Base-by-base conservation (phyloP, 2,113 vertebrate species). In the Condylura cristata region DNA sequence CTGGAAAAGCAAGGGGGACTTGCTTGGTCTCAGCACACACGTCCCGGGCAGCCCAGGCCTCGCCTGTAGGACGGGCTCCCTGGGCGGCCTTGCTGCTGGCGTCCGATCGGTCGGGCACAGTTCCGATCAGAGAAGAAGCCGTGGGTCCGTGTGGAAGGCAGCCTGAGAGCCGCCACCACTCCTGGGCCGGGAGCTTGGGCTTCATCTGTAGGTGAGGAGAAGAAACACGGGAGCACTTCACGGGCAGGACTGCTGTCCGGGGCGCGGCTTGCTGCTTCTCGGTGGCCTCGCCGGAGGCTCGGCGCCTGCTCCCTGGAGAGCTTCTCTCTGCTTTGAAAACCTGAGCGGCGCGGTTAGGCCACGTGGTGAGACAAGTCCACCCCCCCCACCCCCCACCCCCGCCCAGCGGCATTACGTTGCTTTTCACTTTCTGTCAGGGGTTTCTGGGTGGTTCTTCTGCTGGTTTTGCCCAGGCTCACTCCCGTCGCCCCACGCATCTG, bases 1-100 rank as follows among this genome's bases (percentile, higher is more conserved):
- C 51, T 92, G 12, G 90, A 85, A 93, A 85, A 94, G 82, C n/a
- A 89, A 95, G 83, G 39, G 32, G n/a, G 79, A 86, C 46, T 80
- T 75, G 87, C 85, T 91, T 91, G 51, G 65, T 86, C 91, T 96
- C 30, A 71, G 68, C 39, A 46, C 30, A 65, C 37, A 48, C 79
- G 93, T 94, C 90, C 53, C 44, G 94, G 88, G 85, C 14, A 78
- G 26, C 26, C 87, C 60, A 39, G 94, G 90, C 60, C 41, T 96
- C 91, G 92, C 32, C 39, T 37, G 6, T 66, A 89, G 63, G 86
- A 91, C 83, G 66, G 68, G 17, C 16, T 97, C 18, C 80, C 34
- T 85, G 92, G 61, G 68, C 75, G 71, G 80, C 91, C 26, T 41
- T 91, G 61, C n/a, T n/a, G 8, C 28, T 37, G 56, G 37, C 53